A percentile compares a stretch with the other conserved stretches of the same genome.
phyloP scores from a whole-genome alignment of 2,113 vertebrate species.

The Lonchura striata region DNA sequence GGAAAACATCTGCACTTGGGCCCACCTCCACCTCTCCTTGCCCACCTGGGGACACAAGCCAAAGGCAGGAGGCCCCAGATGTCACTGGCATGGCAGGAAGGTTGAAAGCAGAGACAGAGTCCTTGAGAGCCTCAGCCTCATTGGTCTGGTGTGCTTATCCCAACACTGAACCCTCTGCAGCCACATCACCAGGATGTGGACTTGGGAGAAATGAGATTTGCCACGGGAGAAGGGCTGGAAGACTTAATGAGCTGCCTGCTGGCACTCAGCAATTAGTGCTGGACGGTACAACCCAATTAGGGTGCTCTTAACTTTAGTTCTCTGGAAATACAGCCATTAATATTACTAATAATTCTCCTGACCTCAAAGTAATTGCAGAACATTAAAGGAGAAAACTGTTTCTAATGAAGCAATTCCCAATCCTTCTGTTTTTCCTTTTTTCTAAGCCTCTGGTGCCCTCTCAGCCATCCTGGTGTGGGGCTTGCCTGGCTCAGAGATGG shows the following conservation, averaged over 20 bases:
- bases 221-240: neutral
- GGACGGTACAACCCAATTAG: neutral
- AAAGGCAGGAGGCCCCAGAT: neutral
- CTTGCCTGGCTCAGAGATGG: neutral
- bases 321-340: slow-evolving; percentile 41
- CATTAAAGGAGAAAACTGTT: slow-evolving; percentile 32
- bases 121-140: neutral
- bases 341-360: slow-evolving; percentile 50
- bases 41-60: accelerated
- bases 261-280: slow-evolving; percentile 18
- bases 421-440: neutral
- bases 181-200: accelerated
- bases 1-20: neutral
- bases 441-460: neutral
- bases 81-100: accelerated
- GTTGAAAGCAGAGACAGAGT: neutral
- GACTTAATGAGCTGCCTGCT: slow-evolving; percentile 15
- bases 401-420: slow-evolving; percentile 20
- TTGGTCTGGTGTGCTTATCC: neutral
- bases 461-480: accelerated
- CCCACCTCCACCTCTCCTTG: neutral
- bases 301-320: slow-evolving; percentile 15
- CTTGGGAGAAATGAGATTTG: neutral
- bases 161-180: neutral
- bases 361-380: slow-evolving; percentile 50